A percentile compares a stretch with the other conserved stretches of the same genome.
Conservation (phyloP, 2,113 vertebrate species). For the Lates calcarifer region DNA sequence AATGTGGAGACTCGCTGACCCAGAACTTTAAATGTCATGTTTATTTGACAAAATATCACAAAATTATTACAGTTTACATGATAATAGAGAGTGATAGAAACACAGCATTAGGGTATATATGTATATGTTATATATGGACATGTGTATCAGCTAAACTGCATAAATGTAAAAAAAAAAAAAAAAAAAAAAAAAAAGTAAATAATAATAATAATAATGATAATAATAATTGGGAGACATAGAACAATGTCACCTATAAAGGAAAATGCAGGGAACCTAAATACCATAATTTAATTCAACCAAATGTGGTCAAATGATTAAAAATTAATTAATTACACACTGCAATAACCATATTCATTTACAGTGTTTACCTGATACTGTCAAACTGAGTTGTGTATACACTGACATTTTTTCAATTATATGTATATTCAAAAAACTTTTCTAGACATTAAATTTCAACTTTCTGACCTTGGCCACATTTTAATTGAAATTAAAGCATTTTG, state of each 20-base stretch:
- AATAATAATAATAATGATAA: no score
- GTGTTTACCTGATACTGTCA: neutral
- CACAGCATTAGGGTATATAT: neutral
- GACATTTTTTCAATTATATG: neutral
- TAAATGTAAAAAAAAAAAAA: no score
- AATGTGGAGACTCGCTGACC: neutral
- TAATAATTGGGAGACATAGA: neutral
- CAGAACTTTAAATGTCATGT: neutral
- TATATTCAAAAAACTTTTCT: neutral
- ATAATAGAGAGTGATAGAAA: neutral
- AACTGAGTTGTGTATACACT: neutral
- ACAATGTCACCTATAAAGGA: neutral
- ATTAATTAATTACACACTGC: neutral
- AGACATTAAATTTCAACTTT: neutral
- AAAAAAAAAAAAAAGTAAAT: no score
- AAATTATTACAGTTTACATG: neutral
- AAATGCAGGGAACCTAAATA: neutral
- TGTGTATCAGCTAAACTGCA: no score
- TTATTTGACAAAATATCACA: conserved; percentile 2
- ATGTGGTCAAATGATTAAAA: neutral
- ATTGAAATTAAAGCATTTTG: neutral
- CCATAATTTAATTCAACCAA: neutral
- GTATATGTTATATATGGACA: no score
- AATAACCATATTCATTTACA: neutral
- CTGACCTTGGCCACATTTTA: neutral